phyloP scores from a whole-genome alignment of 37 sponge, comb jelly and placozoan genomes.

The Ephydatia muelleri region DNA sequence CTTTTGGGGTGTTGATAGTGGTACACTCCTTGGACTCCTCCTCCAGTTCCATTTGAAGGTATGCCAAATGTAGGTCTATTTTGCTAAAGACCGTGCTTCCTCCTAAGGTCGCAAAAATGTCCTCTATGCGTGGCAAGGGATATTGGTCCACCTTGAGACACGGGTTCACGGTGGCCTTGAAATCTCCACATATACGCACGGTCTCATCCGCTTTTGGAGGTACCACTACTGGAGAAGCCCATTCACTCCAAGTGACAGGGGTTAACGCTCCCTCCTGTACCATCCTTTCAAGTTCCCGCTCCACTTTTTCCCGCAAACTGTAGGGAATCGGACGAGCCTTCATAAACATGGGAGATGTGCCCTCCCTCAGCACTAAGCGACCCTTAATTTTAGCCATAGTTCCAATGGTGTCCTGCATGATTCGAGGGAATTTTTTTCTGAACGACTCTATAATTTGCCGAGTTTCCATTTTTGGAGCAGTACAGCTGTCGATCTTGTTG shows the following conservation, averaged over 20 bases:
- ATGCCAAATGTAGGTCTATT: constrained; percentile 22
- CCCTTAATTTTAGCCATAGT: not conserved
- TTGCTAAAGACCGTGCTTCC: constrained; percentile 33
- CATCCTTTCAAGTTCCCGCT: constrained; percentile 3
- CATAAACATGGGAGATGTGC: not conserved
- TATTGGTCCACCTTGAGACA: constrained; percentile 21
- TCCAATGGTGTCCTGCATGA: not conserved
- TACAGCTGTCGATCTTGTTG: not conserved
- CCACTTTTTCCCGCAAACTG: not conserved
- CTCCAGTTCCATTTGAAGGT: constrained; percentile 6
- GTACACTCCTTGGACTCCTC: not conserved
- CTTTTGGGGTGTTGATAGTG: constrained; percentile 8
- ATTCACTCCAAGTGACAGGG: constrained; percentile 19
- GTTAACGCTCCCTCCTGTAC: constrained; percentile 7
- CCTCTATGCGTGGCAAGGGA: constrained; percentile 31
- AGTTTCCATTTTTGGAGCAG: not conserved
- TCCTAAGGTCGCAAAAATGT: constrained; percentile 20
- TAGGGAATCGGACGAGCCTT: constrained; percentile 11
- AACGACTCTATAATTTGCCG: not conserved
- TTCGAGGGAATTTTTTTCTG: no score
- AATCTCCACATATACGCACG: constrained; percentile 40
- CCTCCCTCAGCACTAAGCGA: no score
- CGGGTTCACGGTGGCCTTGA: constrained; percentile 31
- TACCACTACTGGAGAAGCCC: constrained; percentile 44
- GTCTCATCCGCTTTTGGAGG: constrained; percentile 21